Percentiles rank a stretch among this genome's conserved stretches.
Conservation (phyloP, 1,140 invertebrate species). For the Drosophila rufa region DNA sequence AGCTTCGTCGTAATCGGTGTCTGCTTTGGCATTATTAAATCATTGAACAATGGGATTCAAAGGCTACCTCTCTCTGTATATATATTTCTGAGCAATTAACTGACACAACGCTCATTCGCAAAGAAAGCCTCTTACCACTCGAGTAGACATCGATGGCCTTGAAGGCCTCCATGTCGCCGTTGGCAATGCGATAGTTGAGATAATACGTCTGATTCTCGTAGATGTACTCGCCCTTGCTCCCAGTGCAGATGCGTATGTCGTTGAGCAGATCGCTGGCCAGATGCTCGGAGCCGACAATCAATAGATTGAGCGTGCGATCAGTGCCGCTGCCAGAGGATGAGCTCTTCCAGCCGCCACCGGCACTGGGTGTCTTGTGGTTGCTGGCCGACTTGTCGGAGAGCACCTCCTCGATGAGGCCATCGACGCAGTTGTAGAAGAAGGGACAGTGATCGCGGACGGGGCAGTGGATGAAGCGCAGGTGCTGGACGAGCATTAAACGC, state of each 20-base stretch:
- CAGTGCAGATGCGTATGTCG: slow-evolving; percentile 88
- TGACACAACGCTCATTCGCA: too few relatives aligned
- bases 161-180: slow-evolving; percentile 89
- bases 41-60: slow-evolving; percentile 17
- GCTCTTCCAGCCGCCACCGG: slow-evolving; percentile 79
- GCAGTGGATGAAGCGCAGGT: slow-evolving; percentile 98
- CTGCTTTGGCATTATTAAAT: slow-evolving; percentile 4
- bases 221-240: slow-evolving; percentile 94
- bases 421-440: slow-evolving; percentile 95
- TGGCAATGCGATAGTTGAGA: slow-evolving; percentile 93
- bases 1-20: not conserved
- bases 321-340: slow-evolving; percentile 50
- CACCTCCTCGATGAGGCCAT: slow-evolving; percentile 92
- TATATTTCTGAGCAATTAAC: not conserved
- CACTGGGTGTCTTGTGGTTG: slow-evolving; percentile 86
- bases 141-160: slow-evolving; percentile 85
- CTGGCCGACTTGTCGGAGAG: slow-evolving; percentile 88
- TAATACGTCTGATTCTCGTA: slow-evolving; percentile 93
- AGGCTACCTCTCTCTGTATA: not conserved
- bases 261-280: slow-evolving; percentile 92
- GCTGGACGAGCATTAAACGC: slow-evolving; percentile 96
- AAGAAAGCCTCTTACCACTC: slow-evolving; percentile 86
- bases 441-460: slow-evolving; percentile 97
- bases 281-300: slow-evolving; percentile 91
- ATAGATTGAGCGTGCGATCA: slow-evolving; percentile 90